A percentile compares a stretch with the other conserved stretches of the same genome.
Evolutionary conservation across 2,888 invertebrate species (phyloP).

Genomic region (Heliconius erato): DNA sequence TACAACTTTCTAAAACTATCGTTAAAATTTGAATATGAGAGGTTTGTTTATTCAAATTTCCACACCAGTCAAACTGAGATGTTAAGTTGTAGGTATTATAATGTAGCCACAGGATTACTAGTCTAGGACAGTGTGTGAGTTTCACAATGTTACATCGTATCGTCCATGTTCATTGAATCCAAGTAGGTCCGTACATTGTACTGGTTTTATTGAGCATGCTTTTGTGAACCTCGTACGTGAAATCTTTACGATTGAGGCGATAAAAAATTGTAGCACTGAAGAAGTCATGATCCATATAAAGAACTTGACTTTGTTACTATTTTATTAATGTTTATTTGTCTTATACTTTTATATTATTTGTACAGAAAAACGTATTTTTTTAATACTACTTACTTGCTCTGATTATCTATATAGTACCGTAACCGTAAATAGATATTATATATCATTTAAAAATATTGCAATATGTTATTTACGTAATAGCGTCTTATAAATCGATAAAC

Average conservation of each 20-base stretch:
- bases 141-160: conserved; percentile 16
- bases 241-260: neutral
- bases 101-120: neutral
- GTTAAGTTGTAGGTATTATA: conserved; percentile 4
- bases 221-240: neutral
- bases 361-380: no score
- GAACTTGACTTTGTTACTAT: neutral
- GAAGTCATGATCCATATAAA: neutral
- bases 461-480: no score
- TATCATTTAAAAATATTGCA: no score
- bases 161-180: conserved; percentile 11
- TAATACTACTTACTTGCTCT: no score
- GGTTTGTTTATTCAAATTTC: conserved; percentile 12
- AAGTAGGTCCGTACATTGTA: neutral
- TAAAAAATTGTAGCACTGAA: neutral
- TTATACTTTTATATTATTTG: no score
- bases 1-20: neutral
- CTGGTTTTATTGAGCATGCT: conserved; percentile 47
- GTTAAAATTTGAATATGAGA: neutral
- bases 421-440: no score
- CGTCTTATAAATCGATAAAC: no score
- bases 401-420: neutral
- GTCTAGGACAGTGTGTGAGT: conserved; percentile 11
- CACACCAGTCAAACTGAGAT: neutral
- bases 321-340: neutral